phyloP scores from a whole-genome alignment of 2,888 invertebrate genomes.

The Tachina lurida region DNA sequence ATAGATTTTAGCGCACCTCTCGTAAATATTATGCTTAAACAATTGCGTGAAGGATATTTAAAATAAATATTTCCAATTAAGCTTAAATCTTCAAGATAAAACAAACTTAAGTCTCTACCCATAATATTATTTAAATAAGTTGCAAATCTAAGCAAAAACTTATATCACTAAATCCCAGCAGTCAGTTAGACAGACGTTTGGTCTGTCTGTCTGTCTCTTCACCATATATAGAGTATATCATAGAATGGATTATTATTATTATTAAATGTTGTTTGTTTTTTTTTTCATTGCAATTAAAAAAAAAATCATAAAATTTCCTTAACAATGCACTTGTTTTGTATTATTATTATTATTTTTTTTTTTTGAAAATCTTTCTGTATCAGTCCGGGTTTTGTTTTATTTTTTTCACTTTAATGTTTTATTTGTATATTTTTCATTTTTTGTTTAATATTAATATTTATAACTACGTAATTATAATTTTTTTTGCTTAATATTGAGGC shows the following conservation, averaged over 20 bases:
- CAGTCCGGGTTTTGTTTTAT: conserved; percentile 31
- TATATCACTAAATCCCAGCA: conserved; percentile 11
- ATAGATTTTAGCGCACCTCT: too few species aligned
- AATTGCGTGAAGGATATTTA: conserved; percentile 37
- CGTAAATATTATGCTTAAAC: conserved; percentile 8
- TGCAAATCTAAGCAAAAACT: background rate
- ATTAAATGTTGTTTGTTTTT: background rate
- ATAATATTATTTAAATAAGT: conserved; percentile 51
- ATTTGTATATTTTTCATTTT: conserved; percentile 29
- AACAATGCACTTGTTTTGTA: conserved; percentile 42
- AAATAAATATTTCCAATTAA: conserved; percentile 22
- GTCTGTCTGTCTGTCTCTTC: conserved; percentile 14
- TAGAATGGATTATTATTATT: conserved; percentile 34
- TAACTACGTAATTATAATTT: conserved; percentile 31
- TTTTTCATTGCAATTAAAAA: conserved; percentile 1
- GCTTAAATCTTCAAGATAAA: conserved; percentile 12
- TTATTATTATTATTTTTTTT: background rate
- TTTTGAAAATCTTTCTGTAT: conserved; percentile 45
- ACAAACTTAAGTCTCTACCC: conserved; percentile 27
- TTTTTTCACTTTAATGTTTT: conserved; percentile 21
- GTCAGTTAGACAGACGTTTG: background rate
- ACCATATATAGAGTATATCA: conserved; percentile 24
- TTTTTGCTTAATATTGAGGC: conserved; percentile 46
- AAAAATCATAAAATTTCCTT: conserved; percentile 47
- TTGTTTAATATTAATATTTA: conserved; percentile 32